Base-by-base conservation (phyloP, 2,113 vertebrate species). In the Hypomesus transpacificus region DNA sequence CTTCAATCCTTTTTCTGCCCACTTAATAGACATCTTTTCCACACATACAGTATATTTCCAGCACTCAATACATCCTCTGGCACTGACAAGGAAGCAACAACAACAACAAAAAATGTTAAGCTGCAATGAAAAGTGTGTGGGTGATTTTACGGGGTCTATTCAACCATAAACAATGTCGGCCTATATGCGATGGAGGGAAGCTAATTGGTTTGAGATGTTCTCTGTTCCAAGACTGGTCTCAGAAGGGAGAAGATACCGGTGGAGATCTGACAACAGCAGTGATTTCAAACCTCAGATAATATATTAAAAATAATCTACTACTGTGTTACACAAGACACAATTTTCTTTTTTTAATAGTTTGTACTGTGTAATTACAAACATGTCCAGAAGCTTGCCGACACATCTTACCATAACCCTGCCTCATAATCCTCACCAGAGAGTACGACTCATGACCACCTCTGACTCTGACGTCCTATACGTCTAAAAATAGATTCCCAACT, bases 11-110 rank as follows among this genome's bases (percentile, higher is more conserved):
- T 51, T 69, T 50, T 28, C 18, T 31, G 28, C 28, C 18, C 57
- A 63, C 46, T 31, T 73, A 76, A 76, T 78, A 54, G 68, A 70
- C 70, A 68, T 24, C 73, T 76, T 57, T 21, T 31, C 60, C 77
- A 54, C 70, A 66, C 51, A 71, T 66, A 60, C 66, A 61, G 74
- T 66, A 60, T 61, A 61, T 65, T 57, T 54, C 11, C 69, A 39
- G 13, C 63, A 63, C 68, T 70, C 75, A 67, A 22, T 21, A 22
- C 28, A 17, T 73, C 28, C 65, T 68, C 65, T 31, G 20, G 53
- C 53, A 63, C 65, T 16, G 21, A 28, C 51, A 64, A 51, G 67
- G 58, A 75, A 71, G 54, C 7, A 65, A 59, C 58, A 56, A 21
- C 18, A 53, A 50, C 51, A 24, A 28, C 51, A 52, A 51, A n/a